phyloP scores from a whole-genome alignment of 2,888 invertebrate species.

The Chloromyia formosa region DNA sequence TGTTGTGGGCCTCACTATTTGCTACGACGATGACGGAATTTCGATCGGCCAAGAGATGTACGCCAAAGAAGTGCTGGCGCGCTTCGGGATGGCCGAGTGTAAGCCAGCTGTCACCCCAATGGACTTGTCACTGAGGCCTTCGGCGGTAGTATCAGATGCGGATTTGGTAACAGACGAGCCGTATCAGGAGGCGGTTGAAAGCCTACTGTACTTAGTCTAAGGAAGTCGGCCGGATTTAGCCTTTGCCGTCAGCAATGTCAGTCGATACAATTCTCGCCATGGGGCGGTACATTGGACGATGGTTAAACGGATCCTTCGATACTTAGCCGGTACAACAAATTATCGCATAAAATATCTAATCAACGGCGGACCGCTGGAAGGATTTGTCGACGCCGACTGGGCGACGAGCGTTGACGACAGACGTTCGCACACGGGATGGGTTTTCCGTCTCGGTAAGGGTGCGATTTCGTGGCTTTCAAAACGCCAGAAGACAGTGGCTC shows the following conservation, averaged over 20 bases:
- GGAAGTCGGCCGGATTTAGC: not conserved
- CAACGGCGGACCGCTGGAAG: not conserved
- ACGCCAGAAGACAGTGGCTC: constrained; percentile 36
- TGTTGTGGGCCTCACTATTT: not conserved
- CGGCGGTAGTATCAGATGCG: not conserved
- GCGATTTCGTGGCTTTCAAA: constrained; percentile 38
- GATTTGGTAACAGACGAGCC: not conserved
- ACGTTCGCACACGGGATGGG: not conserved
- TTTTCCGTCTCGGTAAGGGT: constrained; percentile 7
- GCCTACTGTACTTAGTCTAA: not conserved
- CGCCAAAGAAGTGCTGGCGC: no score
- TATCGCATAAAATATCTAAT: not conserved
- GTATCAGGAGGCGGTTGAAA: not conserved
- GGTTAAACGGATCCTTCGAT: not conserved
- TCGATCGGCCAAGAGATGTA: no score
- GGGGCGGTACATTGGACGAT: not conserved
- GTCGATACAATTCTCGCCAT: not conserved
- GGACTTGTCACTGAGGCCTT: no score
- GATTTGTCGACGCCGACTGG: not conserved
- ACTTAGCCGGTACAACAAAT: not conserved
- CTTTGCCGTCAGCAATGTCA: not conserved
- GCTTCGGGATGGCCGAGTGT: not conserved
- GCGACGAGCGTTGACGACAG: constrained; percentile 2
- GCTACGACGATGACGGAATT: no score
- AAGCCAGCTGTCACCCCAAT: constrained; percentile 46